These are phyloP conservation scores for Hippocampus mohnikei DNA, from an alignment of 2,113 vertebrate species.

Conservation along the genomic window DNA sequence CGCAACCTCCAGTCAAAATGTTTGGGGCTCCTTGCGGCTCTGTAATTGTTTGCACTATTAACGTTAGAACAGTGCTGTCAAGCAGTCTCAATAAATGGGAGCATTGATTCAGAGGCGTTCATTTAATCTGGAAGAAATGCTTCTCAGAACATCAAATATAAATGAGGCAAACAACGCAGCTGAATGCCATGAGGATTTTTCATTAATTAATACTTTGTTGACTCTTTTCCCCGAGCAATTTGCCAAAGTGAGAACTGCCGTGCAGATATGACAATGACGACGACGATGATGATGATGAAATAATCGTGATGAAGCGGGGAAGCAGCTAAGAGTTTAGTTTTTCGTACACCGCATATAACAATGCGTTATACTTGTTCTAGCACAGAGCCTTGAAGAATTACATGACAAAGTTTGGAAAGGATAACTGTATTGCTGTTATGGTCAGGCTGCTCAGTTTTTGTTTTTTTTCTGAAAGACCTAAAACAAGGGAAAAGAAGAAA, in stretches of 20 bases:
- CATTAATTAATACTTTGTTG: conserved; percentile 8
- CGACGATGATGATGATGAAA: not conserved
- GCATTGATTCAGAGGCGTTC: not conserved
- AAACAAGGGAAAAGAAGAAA: no score
- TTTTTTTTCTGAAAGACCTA: no score
- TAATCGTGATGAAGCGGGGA: not conserved
- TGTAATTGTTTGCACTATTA: not conserved
- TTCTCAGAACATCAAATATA: conserved; percentile 8
- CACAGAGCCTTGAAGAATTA: not conserved
- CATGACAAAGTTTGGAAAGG: not conserved
- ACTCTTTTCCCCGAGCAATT: not conserved
- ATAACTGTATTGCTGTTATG: no score
- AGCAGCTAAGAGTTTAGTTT: not conserved
- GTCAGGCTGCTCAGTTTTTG: no score
- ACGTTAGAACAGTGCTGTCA: not conserved
- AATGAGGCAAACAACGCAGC: not conserved
- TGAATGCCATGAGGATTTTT: not conserved
- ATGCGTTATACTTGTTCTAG: not conserved
- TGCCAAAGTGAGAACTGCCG: not conserved
- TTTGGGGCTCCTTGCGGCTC: conserved; percentile 24
- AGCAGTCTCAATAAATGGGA: not conserved
- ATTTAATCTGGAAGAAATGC: not conserved
- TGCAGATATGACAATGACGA: not conserved
- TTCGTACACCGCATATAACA: not conserved
- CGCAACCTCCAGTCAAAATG: conserved; percentile 13